phyloP scores from a whole-genome alignment of 2,888 invertebrate species.

The Corbicula japonica region DNA sequence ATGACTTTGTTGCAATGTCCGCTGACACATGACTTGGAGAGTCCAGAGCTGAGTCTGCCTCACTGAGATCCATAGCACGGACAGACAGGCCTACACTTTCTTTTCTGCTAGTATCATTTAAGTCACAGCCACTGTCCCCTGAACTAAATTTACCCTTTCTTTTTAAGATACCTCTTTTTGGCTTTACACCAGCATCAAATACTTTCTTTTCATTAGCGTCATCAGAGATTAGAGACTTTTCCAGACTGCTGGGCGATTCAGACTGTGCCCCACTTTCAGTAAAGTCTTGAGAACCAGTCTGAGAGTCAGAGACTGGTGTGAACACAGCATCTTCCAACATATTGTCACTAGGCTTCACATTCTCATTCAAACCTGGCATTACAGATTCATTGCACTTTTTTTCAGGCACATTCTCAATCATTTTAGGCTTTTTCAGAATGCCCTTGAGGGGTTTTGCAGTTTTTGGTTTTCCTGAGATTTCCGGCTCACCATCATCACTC shows the following conservation, averaged over 20 bases:
- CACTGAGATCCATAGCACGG: constrained; percentile 64
- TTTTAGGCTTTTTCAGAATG: constrained; percentile 75
- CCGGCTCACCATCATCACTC: constrained; percentile 73
- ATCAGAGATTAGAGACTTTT: constrained; percentile 15
- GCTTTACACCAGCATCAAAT: constrained; percentile 81
- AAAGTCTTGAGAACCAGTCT: constrained; percentile 38
- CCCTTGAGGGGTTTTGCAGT: constrained; percentile 70
- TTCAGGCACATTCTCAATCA: constrained; percentile 35
- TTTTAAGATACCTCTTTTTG: constrained; percentile 83
- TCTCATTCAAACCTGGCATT: constrained; percentile 3
- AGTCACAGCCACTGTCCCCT: constrained; percentile 79
- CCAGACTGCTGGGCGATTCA: neutral
- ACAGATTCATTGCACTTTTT: constrained; percentile 50
- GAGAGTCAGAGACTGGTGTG: constrained; percentile 36
- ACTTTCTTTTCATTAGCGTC: constrained; percentile 58
- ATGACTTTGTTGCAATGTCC: constrained; percentile 27
- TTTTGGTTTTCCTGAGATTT: constrained; percentile 54
- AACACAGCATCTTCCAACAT: constrained; percentile 29
- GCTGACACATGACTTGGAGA: constrained; percentile 48
- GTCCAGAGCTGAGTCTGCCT: constrained; percentile 61
- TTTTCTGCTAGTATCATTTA: constrained; percentile 67
- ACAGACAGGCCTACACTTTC: constrained; percentile 38
- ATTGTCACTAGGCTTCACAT: constrained; percentile 5
- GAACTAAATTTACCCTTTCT: constrained; percentile 78
- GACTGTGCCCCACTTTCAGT: constrained; percentile 25